These are phyloP conservation scores for Mesocricetus auratus DNA, from an alignment of 2,113 vertebrate genomes.

Conservation along the genomic window DNA sequence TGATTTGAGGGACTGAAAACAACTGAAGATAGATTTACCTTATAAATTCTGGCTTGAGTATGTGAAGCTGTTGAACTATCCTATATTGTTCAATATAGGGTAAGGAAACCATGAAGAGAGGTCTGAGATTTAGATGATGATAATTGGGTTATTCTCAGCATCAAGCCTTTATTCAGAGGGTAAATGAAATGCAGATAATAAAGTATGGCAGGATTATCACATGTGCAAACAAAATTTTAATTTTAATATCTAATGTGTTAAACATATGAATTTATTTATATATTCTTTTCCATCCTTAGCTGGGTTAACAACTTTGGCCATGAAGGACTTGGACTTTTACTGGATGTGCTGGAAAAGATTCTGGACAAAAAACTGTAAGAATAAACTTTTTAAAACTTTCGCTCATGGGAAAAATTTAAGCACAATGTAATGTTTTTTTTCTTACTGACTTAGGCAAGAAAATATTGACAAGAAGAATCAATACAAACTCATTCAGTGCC, in stretches of 20 bases:
- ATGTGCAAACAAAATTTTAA: slow-evolving; percentile 43
- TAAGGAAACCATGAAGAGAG: background rate
- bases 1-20: background rate
- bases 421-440: background rate
- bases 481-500: slow-evolving; percentile 98
- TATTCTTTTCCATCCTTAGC: slow-evolving; percentile 83
- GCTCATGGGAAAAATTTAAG: background rate
- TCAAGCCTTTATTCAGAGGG: background rate
- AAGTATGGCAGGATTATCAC: background rate
- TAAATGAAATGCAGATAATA: background rate
- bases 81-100: background rate
- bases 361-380: slow-evolving; percentile 99
- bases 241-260: slow-evolving; percentile 40
- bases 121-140: background rate
- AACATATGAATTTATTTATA: background rate
- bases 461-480: slow-evolving; percentile 97
- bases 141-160: background rate
- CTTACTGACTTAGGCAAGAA: slow-evolving; percentile 91
- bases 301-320: slow-evolving; percentile 99
- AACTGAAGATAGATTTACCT: background rate
- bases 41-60: slow-evolving; percentile 5
- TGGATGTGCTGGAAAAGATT: slow-evolving; percentile 95
- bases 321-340: slow-evolving; percentile 96
- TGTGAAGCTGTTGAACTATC: background rate
- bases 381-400: slow-evolving; percentile 10